Base-by-base conservation (phyloP, 2,797 vertebrate genomes). In the Dallia pectoralis region DNA sequence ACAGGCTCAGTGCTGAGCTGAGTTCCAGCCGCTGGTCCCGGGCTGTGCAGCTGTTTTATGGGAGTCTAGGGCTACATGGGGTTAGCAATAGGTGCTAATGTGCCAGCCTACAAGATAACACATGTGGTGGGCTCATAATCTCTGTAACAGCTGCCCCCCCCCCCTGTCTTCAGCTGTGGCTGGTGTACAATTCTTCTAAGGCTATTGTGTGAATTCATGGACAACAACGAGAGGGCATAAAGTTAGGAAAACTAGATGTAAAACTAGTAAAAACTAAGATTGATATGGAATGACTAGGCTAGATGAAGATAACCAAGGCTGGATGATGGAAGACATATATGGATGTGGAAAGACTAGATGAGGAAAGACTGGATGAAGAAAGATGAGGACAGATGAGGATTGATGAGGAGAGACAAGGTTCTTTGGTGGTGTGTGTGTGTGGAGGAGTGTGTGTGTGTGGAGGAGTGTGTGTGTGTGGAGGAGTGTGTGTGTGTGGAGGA, bases 41-140 rank as follows among this genome's bases (percentile, higher is more conserved):
- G 67, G 33, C 30, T 72, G 74, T 74, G 69, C 73, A 48, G 67
- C 75, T 66, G 65, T 65, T 70, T 56, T 63, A 40, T n/a, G 44
- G 0, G 69, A 65, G 78, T 74, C 62, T 78, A 79, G 67, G 80
- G 74, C 72, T 82, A 85, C 87, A 85, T 68, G 82, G 80, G 84
- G 86, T 48, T 29, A 19, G 87, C 83, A 91, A 89, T 89, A 92
- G 90, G 90, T 92, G 91, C 87, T 88, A 90, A 91, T 83, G 85
- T 86, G 86, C 87, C 81, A 79, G 81, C 81, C 87, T 82, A 83
- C 85, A 85, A 85, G 86, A 88, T 85, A 82, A 86, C 91, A 89
- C 88, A 90, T 90, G 89, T 83, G 79, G 65, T 81, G 82, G 88
- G 87, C 84, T 87, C 85, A 79, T 86, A 87, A 88, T 87, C 84